Base-by-base conservation (phyloP, 2,888 invertebrate species). In the Campoletis raptor region DNA sequence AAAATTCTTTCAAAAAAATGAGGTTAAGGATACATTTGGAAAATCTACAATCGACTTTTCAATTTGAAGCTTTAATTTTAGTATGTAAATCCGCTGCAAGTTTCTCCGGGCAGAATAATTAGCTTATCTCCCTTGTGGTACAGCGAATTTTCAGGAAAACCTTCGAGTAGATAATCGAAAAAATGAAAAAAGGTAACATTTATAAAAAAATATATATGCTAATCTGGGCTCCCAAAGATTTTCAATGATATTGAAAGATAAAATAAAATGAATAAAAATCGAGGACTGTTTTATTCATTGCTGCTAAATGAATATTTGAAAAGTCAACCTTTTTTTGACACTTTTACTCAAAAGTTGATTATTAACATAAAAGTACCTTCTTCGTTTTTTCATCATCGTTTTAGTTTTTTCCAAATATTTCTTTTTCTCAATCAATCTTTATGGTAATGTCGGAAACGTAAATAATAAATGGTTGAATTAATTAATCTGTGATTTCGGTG, bases 71-170 rank as follows among this genome's bases (percentile, higher is more conserved):
- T 30, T 15, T 30, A 30, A 61, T 61, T 30, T 61, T 15, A 6
- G 15, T 61, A 30, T 30, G 61, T 61, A 61, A 61, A 61, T 30
- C 7, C 61, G 30, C 30, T 61, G 24, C 30, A 12, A 61, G 57
- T 57, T 57, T 57, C 57, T 57, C 12, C 57, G 57, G 12, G 57
- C 57, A 30, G 57, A 57, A 57, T 57, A 57, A 57, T 57, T 57
- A 57, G 57, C 57, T 57, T 57, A 57, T 57, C 57, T 57, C 2
- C 57, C 57, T 24, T 5, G 24, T 57, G 57, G 12, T 10, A 12
- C 24, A 24, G 57, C 24, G 57, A 30, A 57, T 24, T 57, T 57
- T 57, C 24, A 30, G 57, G 57, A 1, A 48, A 57, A 30, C 57
- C 30, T 12, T 57, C 12, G 12, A 24, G 57, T 10, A 57, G 57